Percentiles rank a stretch among this genome's conserved stretches.
phyloP scores from a whole-genome alignment of 2,797 vertebrate genomes.

The Alcedo quadribrachys region DNA sequence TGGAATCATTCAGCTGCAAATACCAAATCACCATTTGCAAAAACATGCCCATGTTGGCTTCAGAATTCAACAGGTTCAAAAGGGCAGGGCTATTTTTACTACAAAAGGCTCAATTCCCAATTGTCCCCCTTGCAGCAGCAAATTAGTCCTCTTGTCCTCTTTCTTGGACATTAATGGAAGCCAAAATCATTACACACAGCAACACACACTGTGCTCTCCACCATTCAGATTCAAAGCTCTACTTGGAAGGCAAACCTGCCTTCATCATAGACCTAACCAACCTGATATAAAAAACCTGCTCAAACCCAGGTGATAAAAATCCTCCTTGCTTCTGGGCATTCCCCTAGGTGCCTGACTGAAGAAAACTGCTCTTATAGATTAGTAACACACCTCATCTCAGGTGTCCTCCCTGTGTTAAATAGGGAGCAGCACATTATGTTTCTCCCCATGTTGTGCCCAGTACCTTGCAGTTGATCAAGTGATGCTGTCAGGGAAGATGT shows the following conservation, averaged over 20 bases:
- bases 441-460: neutral
- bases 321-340: neutral
- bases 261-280: neutral
- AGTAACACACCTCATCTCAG: fast-evolving
- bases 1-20: neutral
- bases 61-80: constrained; percentile 39
- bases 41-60: neutral
- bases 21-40: neutral
- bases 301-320: neutral
- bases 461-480: fast-evolving
- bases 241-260: neutral
- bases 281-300: neutral
- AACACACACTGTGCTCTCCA: neutral
- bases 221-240: neutral
- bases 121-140: neutral
- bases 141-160: neutral
- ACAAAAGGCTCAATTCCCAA: neutral
- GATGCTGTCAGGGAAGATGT: neutral
- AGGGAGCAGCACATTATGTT: fast-evolving
- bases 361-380: neutral
- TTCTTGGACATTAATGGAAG: neutral
- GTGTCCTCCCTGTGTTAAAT: fast-evolving
- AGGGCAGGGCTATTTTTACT: constrained; percentile 2
- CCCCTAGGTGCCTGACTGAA: neutral
- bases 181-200: neutral